phyloP scores from a whole-genome alignment of 2,888 invertebrate genomes.

The Myathropa florea region DNA sequence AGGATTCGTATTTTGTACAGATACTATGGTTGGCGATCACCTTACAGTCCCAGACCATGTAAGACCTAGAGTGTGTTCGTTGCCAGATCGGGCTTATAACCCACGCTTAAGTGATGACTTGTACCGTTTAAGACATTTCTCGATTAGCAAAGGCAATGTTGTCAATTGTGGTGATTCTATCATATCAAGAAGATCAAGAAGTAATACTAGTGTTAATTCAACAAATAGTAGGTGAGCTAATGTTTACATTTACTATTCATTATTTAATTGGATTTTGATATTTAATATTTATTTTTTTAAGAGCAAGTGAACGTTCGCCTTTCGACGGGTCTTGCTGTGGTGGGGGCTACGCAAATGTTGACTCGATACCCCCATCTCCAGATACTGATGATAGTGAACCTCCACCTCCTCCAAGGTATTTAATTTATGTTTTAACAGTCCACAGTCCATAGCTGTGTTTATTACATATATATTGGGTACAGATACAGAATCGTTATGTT shows the following conservation, averaged over 20 bases:
- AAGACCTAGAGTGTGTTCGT: conserved; percentile 90
- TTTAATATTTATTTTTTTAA: conserved; percentile 75
- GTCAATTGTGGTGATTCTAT: conserved; percentile 95
- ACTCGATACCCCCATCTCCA: conserved; percentile 88
- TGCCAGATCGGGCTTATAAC: conserved; percentile 93
- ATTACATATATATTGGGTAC: conserved; percentile 74
- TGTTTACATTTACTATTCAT: not conserved
- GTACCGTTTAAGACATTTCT: conserved; percentile 91
- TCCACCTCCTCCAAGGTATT: conserved; percentile 79
- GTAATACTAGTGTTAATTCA: conserved; percentile 93
- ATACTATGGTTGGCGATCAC: not conserved
- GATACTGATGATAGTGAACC: conserved; percentile 86
- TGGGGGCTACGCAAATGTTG: conserved; percentile 89
- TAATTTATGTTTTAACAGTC: not conserved
- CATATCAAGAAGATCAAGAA: conserved; percentile 90
- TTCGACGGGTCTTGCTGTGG: conserved; percentile 94
- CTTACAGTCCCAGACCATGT: conserved; percentile 90
- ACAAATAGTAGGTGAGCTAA: conserved; percentile 88
- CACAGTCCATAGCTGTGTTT: not conserved
- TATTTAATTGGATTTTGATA: not conserved
- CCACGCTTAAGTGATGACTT: conserved; percentile 91
- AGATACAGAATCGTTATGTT: conserved; percentile 92
- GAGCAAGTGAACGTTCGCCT: conserved; percentile 91
- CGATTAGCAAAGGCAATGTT: conserved; percentile 92
- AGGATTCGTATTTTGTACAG: not conserved